Evolutionary conservation across 2,797 vertebrate genomes (phyloP).

Genomic region (Macroramphosus scolopax): DNA sequence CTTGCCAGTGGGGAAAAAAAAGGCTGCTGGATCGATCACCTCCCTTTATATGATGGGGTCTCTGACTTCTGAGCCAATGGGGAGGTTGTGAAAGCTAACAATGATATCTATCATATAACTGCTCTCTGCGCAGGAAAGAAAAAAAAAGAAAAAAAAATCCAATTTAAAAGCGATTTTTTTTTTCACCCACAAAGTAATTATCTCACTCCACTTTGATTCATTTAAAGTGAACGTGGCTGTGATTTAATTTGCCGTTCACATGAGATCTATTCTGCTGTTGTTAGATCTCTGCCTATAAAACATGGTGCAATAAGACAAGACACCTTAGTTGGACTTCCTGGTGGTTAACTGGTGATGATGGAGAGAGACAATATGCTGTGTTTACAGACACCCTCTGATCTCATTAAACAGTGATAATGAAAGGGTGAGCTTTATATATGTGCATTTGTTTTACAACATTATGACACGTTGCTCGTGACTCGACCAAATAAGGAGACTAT

Average conservation of each 20-base stretch:
- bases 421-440: too few relatives aligned
- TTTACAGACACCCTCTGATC: slow-evolving; percentile 12
- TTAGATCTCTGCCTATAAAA: neutral
- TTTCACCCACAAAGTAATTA: slow-evolving; percentile 35
- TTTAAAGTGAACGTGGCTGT: slow-evolving; percentile 24
- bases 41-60: slow-evolving; percentile 62
- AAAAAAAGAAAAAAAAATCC: neutral
- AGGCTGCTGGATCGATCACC: slow-evolving; percentile 33
- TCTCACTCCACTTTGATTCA: slow-evolving; percentile 38
- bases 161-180: slow-evolving; percentile 25
- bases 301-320: neutral
- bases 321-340: slow-evolving; percentile 43
- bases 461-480: too few relatives aligned
- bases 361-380: slow-evolving; percentile 19
- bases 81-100: slow-evolving; percentile 54
- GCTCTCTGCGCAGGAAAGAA: slow-evolving; percentile 14
- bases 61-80: slow-evolving; percentile 72
- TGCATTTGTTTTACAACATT: too few relatives aligned
- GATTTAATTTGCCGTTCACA: slow-evolving; percentile 46
- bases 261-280: slow-evolving; percentile 22
- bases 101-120: slow-evolving; percentile 44
- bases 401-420: neutral
- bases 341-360: slow-evolving; percentile 19
- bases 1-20: slow-evolving; percentile 35
- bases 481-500: too few relatives aligned